These are phyloP conservation scores for Aldabrachelys gigantea DNA, from an alignment of 2,113 vertebrate genomes.

Conservation along the genomic window DNA sequence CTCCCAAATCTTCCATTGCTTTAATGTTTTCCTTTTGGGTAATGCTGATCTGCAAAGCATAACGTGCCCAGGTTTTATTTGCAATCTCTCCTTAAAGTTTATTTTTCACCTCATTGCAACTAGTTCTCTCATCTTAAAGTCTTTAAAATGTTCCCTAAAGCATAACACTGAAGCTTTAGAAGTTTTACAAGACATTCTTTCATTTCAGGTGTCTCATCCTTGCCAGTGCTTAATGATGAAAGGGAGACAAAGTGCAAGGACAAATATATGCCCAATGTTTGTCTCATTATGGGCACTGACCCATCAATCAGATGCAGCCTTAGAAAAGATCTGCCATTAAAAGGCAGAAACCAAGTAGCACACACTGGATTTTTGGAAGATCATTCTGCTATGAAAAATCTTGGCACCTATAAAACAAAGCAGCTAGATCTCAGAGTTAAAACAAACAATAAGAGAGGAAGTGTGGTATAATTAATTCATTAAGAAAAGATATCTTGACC, in stretches of 20 bases:
- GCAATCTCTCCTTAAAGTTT: background rate
- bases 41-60: background rate
- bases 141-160: background rate
- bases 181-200: conserved; percentile 41
- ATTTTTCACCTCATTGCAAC: background rate
- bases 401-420: background rate
- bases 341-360: conserved; percentile 26
- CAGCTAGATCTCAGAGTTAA: background rate
- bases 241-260: conserved; percentile 46
- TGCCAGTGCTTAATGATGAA: conserved; percentile 57
- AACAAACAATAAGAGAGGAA: background rate
- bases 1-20: background rate
- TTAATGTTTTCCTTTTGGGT: background rate
- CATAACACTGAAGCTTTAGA: conserved; percentile 15
- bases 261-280: conserved; percentile 33
- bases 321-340: background rate
- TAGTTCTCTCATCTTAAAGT: conserved; percentile 16
- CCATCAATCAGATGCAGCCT: conserved; percentile 45
- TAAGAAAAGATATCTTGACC: conserved; percentile 30
- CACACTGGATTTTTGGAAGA: conserved; percentile 40
- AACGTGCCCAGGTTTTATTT: background rate
- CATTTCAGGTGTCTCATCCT: conserved; percentile 16
- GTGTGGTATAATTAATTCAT: background rate
- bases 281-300: conserved; percentile 27
- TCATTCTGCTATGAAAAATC: conserved; percentile 20